A percentile compares a stretch with the other conserved stretches of the same genome.
Evolutionary conservation across 2,888 invertebrate genomes (phyloP).

Genomic region (Asteroscopus sphinx): DNA sequence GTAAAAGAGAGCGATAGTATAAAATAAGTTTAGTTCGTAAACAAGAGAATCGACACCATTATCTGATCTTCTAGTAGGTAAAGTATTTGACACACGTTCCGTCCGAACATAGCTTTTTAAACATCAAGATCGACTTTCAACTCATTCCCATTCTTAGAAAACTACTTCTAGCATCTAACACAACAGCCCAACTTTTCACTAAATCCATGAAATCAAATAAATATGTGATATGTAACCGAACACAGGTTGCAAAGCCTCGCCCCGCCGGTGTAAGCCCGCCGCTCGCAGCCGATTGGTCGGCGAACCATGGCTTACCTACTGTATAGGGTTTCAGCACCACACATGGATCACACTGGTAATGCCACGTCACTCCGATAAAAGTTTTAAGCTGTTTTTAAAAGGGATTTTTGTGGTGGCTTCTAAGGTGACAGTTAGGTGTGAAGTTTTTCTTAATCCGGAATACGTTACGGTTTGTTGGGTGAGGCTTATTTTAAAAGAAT

Average conservation of each 20-base stretch:
- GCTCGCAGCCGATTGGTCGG: conserved; percentile 71
- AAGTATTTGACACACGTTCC: no score
- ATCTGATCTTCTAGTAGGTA: no score
- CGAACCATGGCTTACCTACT: conserved; percentile 65
- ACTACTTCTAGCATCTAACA: neutral
- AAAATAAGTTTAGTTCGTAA: no score
- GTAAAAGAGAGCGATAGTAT: no score
- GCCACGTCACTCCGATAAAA: conserved; percentile 59
- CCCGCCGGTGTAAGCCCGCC: conserved; percentile 64
- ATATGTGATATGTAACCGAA: conserved; percentile 62
- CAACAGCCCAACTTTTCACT: conserved; percentile 16
- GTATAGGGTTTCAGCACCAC: conserved; percentile 74
- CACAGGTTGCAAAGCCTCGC: conserved; percentile 67
- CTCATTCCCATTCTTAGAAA: no score
- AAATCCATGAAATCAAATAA: conserved; percentile 42
- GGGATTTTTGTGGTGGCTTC: conserved; percentile 55
- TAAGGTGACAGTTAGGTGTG: conserved; percentile 49
- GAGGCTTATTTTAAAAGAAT: conserved; percentile 1
- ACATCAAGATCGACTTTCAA: no score
- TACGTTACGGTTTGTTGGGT: conserved; percentile 29
- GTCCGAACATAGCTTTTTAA: no score
- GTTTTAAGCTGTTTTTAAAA: conserved; percentile 60
- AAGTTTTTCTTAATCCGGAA: conserved; percentile 44
- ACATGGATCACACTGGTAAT: conserved; percentile 64
- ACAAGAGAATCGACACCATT: no score